phyloP scores from a whole-genome alignment of 2,888 invertebrate species.

The Orthosia gracilis region DNA sequence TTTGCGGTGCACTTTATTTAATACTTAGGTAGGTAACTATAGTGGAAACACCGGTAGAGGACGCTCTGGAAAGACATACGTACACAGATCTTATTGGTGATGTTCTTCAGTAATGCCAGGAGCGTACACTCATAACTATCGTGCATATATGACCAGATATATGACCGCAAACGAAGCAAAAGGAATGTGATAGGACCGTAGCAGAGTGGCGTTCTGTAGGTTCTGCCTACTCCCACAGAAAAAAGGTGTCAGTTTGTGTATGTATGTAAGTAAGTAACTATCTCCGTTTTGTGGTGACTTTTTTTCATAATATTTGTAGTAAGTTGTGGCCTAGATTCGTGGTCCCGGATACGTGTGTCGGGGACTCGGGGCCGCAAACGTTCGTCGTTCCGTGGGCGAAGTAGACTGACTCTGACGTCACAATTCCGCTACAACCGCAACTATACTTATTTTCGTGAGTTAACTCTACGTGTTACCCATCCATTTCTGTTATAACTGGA shows the following conservation, averaged over 20 bases:
- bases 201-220: no score
- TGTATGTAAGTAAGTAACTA: not conserved
- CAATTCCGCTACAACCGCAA: constrained; percentile 71
- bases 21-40: no score
- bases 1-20: constrained; percentile 22
- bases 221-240: no score
- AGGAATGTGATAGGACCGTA: no score
- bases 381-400: constrained; percentile 67
- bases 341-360: constrained; percentile 75
- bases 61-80: no score
- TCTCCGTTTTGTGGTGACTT: constrained; percentile 6
- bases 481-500: constrained; percentile 55
- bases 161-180: no score
- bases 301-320: constrained; percentile 57
- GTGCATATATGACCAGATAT: no score
- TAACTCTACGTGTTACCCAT: constrained; percentile 58
- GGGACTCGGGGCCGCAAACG: constrained; percentile 68
- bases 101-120: no score
- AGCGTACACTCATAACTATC: no score
- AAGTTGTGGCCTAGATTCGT: constrained; percentile 72
- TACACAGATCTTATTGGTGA: no score
- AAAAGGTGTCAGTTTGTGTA: no score
- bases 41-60: no score
- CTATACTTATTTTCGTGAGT: constrained; percentile 70
- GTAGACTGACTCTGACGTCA: constrained; percentile 74